Conservation (phyloP, 2,797 vertebrate genomes). For the Sebastes flavidus region DNA sequence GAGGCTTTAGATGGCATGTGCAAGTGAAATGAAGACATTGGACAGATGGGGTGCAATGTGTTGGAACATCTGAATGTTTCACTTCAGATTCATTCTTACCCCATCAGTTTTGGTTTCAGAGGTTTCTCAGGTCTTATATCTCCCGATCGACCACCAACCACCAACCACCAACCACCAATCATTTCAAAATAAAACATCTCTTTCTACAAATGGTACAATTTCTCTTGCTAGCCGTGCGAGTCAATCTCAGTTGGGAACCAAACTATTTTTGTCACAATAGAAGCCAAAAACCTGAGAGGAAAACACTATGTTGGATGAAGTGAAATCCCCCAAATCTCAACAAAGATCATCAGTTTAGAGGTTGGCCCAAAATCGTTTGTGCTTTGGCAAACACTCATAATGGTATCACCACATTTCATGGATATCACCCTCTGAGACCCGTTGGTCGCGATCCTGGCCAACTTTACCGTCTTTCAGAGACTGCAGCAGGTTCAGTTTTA, state of each 20-base stretch:
- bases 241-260: not conserved
- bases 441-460: no score
- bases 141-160: not conserved
- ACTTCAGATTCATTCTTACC: not conserved
- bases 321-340: not conserved
- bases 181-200: not conserved
- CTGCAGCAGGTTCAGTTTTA: no score
- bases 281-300: not conserved
- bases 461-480: no score
- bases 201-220: not conserved
- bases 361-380: not conserved
- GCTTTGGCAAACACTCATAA: not conserved
- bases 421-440: not conserved
- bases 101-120: slow-evolving; percentile 10
- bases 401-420: not conserved
- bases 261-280: not conserved
- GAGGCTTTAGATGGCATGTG: slow-evolving; percentile 9
- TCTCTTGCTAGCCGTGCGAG: not conserved
- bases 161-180: not conserved
- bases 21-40: not conserved
- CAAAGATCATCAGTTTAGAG: not conserved
- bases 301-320: not conserved
- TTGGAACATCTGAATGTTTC: slow-evolving; percentile 15
- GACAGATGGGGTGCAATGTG: not conserved
- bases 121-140: slow-evolving; percentile 10